Base-by-base conservation (phyloP, 1,140 invertebrate species). In the Lepidotrigona ventralis region DNA sequence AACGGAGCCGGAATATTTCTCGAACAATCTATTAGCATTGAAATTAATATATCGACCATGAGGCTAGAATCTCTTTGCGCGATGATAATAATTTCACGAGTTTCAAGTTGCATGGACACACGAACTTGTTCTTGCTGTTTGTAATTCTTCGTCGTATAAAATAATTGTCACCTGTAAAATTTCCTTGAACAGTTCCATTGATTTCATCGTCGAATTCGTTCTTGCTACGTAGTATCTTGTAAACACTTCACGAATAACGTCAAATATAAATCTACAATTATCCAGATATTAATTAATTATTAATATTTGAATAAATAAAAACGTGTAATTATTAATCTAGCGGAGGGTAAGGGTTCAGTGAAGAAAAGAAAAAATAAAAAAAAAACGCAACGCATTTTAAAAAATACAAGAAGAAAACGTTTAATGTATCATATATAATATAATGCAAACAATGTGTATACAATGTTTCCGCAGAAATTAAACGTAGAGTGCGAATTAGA, bases 391-490 rank as follows among this genome's bases (percentile, higher is more conserved):
- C 51, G n/a, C 56, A 63, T 81, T 86, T 83, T 88, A 91, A 80
- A 91, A 91, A 91, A 91, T 91, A 90, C 90, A 91, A 90, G 89
- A 91, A 77, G 81, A 83, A 86, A 89, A 88, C 78, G 79, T 91
- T 91, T 91, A 86, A 81, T 91, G 85, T 84, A 83, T 90, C 91
- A 83, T 91, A 82, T 85, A 84, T 90, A 91, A 90, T 90, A 90
- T 90, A 64, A 51, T 81, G 81, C 77, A 69, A 88, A 86, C 85
- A 86, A 6, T 46, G 70, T 90, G 84, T 86, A 84, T 84, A 88
- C 83, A 85, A 83, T 56, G 83, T 88, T 76, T 54, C 79, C 64
- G 72, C 78, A 84, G 74, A 71, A 85, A 72, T 75, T 64, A 68
- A 46, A 81, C 54, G 29, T 81, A 81, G 23, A 79, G 33, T 66